These are phyloP conservation scores for Hylaea fasciaria DNA, from an alignment of 2,888 invertebrate genomes.

Conservation along the genomic window DNA sequence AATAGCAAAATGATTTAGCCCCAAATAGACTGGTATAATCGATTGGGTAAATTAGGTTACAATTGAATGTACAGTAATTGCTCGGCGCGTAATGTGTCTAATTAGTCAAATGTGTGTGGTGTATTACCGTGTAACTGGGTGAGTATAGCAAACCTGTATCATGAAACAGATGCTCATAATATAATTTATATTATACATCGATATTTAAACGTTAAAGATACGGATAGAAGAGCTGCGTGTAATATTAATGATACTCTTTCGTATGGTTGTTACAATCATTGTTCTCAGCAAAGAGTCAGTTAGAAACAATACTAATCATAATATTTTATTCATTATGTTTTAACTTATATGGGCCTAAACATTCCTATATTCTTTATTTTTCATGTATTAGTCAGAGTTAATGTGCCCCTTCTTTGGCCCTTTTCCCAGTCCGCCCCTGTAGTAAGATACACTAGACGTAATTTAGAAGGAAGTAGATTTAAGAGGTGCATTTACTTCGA, in stretches of 20 bases:
- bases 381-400: too few species aligned
- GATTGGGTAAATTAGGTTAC: conserved; percentile 30
- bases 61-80: conserved; percentile 28
- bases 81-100: conserved; percentile 16
- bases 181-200: too few species aligned
- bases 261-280: too few species aligned
- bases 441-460: conserved; percentile 48
- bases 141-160: neutral
- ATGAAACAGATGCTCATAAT: too few species aligned
- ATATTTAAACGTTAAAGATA: too few species aligned
- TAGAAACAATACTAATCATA: too few species aligned
- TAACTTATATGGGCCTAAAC: too few species aligned
- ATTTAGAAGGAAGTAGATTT: conserved; percentile 58
- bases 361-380: too few species aligned
- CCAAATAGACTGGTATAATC: conserved; percentile 32
- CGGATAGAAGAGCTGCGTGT: too few species aligned
- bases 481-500: conserved; percentile 61
- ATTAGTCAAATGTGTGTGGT: conserved; percentile 28
- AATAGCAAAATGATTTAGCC: conserved; percentile 27
- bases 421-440: conserved; percentile 38
- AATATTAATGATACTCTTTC: too few species aligned
- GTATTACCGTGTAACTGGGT: conserved; percentile 3
- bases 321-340: too few species aligned
- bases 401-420: neutral
- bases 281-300: too few species aligned